These are phyloP conservation scores for Oxyruncus cristatus DNA, from an alignment of 2,113 vertebrate genomes.

Conservation along the genomic window DNA sequence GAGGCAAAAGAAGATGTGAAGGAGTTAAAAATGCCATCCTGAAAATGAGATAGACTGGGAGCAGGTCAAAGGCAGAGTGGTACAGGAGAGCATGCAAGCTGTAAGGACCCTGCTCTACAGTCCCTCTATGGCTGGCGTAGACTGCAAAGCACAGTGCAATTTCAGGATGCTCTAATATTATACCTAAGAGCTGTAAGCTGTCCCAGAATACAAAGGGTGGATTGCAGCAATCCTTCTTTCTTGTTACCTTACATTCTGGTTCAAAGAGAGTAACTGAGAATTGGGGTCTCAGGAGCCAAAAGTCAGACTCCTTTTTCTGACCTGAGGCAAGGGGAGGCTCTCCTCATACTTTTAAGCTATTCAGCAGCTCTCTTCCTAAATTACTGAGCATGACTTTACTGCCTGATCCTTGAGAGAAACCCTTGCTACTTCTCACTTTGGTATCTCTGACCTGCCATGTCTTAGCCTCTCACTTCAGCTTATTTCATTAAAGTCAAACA, in stretches of 20 bases:
- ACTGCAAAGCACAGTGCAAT: not conserved
- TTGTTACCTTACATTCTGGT: conserved; percentile 10
- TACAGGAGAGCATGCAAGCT: not conserved
- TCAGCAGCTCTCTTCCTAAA: conserved; percentile 3
- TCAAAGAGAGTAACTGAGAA: conserved; percentile 41
- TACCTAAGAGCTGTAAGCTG: not conserved
- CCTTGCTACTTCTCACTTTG: conserved; percentile 1
- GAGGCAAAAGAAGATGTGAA: not conserved
- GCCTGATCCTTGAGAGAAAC: not conserved
- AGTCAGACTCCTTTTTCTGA: conserved; percentile 28
- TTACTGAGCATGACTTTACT: conserved; percentile 9
- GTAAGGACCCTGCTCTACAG: accelerated
- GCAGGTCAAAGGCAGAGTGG: not conserved
- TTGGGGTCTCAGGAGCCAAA: not conserved
- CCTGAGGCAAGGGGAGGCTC: not conserved
- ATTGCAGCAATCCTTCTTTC: conserved; percentile 16
- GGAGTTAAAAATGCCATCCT: not conserved
- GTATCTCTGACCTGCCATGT: conserved; percentile 15
- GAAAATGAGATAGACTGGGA: not conserved
- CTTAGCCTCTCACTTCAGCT: not conserved
- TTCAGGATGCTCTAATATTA: not conserved
- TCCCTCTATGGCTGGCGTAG: not conserved
- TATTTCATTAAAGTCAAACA: conserved; percentile 2
- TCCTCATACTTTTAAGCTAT: conserved; percentile 30
- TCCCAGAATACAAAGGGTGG: conserved; percentile 18